These are phyloP conservation scores for Phenganax subtilis DNA, from an alignment of 92 coral and sea anemone species.

Conservation along the genomic window DNA sequence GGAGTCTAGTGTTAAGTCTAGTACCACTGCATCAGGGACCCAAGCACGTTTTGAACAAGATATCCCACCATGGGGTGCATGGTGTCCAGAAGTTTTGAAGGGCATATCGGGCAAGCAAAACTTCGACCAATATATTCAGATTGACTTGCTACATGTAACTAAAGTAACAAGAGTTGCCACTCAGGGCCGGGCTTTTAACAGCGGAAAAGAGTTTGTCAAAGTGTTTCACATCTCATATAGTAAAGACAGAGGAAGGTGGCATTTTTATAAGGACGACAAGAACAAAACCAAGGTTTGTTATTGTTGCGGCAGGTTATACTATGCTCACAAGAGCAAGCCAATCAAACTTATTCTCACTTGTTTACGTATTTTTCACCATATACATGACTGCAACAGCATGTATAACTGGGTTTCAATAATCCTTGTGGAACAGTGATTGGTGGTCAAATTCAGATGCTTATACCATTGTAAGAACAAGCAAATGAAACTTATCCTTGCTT, in stretches of 20 bases:
- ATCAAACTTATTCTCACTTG: no score
- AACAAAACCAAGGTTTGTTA: background rate
- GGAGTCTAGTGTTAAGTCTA: conserved; percentile 30
- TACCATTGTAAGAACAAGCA: no score
- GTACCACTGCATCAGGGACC: conserved; percentile 23
- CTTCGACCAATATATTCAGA: conserved; percentile 53
- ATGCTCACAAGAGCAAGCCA: background rate
- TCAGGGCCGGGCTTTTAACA: conserved; percentile 53
- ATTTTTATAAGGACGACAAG: background rate
- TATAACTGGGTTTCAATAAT: no score
- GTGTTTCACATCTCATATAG: conserved; percentile 48
- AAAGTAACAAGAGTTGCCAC: conserved; percentile 59
- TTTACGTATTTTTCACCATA: no score
- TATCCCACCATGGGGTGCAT: conserved; percentile 53
- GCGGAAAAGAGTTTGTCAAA: conserved; percentile 50
- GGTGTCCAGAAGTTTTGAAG: conserved; percentile 55
- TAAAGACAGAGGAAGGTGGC: background rate
- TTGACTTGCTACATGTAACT: conserved; percentile 39
- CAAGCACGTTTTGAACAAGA: conserved; percentile 52
- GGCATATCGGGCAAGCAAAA: conserved; percentile 12
- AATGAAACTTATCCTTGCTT: no score
- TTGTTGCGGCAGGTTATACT: background rate
- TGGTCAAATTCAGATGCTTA: no score
- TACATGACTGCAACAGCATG: no score
- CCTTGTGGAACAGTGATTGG: no score